A percentile compares a stretch with the other conserved stretches of the same genome.
These are phyloP conservation scores for Oconnorella tubifera DNA, from an alignment of 2,888 invertebrate genomes.

Conservation along the genomic window DNA sequence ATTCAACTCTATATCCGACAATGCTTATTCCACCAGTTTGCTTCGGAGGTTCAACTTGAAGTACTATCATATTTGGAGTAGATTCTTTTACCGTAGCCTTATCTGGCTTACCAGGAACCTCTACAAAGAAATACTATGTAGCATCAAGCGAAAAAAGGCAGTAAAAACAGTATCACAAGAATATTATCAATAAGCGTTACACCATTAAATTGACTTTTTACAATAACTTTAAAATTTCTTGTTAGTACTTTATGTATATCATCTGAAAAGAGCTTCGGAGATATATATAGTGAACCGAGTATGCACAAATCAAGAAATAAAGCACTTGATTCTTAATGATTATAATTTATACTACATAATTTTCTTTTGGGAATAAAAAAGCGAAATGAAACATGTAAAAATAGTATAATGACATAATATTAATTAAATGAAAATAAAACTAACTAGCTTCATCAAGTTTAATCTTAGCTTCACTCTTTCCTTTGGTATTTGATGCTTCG, in stretches of 20 bases:
- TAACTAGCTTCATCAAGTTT: not conserved
- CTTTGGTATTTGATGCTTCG: constrained; percentile 28
- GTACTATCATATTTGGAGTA: constrained; percentile 31
- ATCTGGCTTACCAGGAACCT: constrained; percentile 27
- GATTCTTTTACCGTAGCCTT: constrained; percentile 23
- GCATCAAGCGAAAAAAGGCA: not conserved
- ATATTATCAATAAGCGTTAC: constrained; percentile 4
- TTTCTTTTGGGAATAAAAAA: too few relatives aligned
- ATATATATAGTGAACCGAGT: too few relatives aligned
- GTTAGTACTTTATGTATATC: too few relatives aligned
- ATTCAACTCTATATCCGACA: constrained; percentile 35
- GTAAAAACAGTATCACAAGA: not conserved
- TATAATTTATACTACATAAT: too few relatives aligned
- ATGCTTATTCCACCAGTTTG: constrained; percentile 32
- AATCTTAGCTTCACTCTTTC: not conserved
- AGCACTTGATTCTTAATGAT: too few relatives aligned
- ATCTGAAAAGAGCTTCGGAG: too few relatives aligned
- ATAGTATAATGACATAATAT: too few relatives aligned
- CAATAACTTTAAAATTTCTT: constrained; percentile 3
- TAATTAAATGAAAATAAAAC: not conserved
- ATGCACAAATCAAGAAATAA: too few relatives aligned
- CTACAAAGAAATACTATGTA: too few relatives aligned
- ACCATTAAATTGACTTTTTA: constrained; percentile 6
- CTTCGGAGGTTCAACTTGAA: constrained; percentile 30
- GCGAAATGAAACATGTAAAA: too few relatives aligned